Evolutionary conservation across 2,797 vertebrate genomes (phyloP), one percentile per base, ranked within the genome.

Genomic region (Acestrorhynchus altus): DNA sequence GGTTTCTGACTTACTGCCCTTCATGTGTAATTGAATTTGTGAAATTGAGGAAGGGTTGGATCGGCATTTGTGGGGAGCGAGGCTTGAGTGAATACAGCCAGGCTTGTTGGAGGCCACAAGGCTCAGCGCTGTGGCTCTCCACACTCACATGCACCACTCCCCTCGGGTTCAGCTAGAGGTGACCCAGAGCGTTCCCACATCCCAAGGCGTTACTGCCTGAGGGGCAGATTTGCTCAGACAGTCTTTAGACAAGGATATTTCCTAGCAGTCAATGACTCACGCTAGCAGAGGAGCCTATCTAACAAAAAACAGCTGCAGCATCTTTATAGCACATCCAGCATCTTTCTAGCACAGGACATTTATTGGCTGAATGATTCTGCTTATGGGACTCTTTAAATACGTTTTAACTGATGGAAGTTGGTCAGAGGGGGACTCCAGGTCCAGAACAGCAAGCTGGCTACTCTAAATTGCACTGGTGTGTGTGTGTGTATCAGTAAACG

Each of bases 101-200:
- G 89, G 92, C 91, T 88, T 78, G 44, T 68, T 76, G 54, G 69
- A 74, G 77, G 85, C 87, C 88, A 51, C 90, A 82, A 86, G 78
- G 88, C 89, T 89, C 85, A 44, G 74, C 85, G 83, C 84, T 88
- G 87, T 84, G 82, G 84, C 86, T 89, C 86, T 88, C 85, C 86
- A 86, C 89, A 89, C 90, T 90, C 89, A 91, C 91, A 89, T 86
- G 16, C 90, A 83, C 87, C 86, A 83, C 85, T 90, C 86, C 88
- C 76, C 85, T 74, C 83, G 88, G 88, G 89, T 84, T 85, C 84
- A 81, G 83, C 46, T 54, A 51, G 77, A 81, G 82, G 83, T 84
- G 87, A 88, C 88, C 90, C 44, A 72, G 76, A 75, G 86, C 86
- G 91, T 90, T 91, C 90, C 92, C 88, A 40, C 22, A 56, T 26